Evolutionary conservation across 2,113 vertebrate genomes (phyloP), one percentile per base, ranked within the genome.

Genomic region (Ptychochromis oligacanthus): DNA sequence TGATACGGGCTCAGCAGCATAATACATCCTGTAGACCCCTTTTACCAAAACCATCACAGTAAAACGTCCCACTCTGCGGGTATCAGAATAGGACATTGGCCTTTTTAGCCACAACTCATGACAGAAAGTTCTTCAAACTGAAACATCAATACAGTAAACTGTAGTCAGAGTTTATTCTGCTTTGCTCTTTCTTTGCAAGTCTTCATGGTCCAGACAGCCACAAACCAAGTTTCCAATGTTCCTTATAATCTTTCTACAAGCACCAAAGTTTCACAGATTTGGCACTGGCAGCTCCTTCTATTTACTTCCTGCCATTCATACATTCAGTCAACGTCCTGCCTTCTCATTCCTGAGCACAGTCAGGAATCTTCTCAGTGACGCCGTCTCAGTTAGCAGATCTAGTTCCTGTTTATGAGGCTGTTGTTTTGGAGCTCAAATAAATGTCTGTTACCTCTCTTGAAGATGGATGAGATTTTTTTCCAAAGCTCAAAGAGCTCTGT

Each of bases 1-100:
- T 52, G 64, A 70, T n/a, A n/a, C n/a, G n/a, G n/a, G n/a, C n/a
- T n/a, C n/a, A 78, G 84, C 84, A 85, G 80, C 79, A 86, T 81
- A 46, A 56, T 5, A 62, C n/a, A 57, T 75, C 20, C 40, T 14
- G 4, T 59, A 43, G 24, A 67, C 31, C 22, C 17, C 28, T 20
- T 55, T 80, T 34, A 34, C 38, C 22, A 80, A 61, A 59, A 64
- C 59, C 22, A 54, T 55, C 14, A 15, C 40, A 40, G 20, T 22
- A 54, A 43, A n/a, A 31, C 10, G 24, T 26, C 10, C 8, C 36
- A 14, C 9, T 31, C 18, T 56, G n/a, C 8, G 20, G 56, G n/a
- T n/a, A n/a, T 76, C 13, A 31, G 22, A 60, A 1, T 34, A 34
- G 17, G 9, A 40, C 40, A 52, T 17, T 5, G 2, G 14, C 3